Base-by-base conservation (phyloP, 2,113 vertebrate species). In the Macquaria australasica region DNA sequence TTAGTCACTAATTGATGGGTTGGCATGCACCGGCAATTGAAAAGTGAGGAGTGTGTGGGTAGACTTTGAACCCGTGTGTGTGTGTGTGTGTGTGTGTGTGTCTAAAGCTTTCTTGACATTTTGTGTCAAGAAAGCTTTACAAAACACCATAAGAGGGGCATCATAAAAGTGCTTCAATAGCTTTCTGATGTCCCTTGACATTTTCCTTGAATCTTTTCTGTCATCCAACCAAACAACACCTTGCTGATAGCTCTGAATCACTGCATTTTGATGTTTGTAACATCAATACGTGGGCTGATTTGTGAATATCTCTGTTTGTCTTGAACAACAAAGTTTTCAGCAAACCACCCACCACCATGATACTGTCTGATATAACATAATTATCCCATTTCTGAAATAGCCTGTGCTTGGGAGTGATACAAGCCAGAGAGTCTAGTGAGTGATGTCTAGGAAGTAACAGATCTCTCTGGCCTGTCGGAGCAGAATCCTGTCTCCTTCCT, bases 1-100 rank as follows among this genome's bases (percentile, higher is more conserved):
- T 88, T 90, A 85, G 89, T 88, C 91, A 90, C 87, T 93, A 94
- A 95, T 92, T 94, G 92, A 95, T 93, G 87, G 67, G 85, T 93
- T 89, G 89, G 88, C 87, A 89, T 89, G 88, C 45, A 70, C 67
- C 53, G 73, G 70, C 88, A 85, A 89, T 85, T 82, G 88, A 91
- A 91, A 92, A 89, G 75, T 78, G 62, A 66, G 62, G 8, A 50
- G 6, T 73, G 60, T 86, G 79, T 88, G 67, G 79, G 77, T 55
- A 74, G 75, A 75, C 7, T 70, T 75, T 20, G 37, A 68, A 74
- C 18, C 62, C 53, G 23, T 37, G 48, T 64, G 51, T 73, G 31
- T 73, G 31, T 73, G 62, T 73, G n/a, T 77, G 68, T 71, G 51
- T 73, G 31, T 73, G 31, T 73, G 62, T 73, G n/a, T 77, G 68